Evolutionary conservation across 2,888 invertebrate genomes (phyloP).

Genomic region (Eilema sororculum): DNA sequence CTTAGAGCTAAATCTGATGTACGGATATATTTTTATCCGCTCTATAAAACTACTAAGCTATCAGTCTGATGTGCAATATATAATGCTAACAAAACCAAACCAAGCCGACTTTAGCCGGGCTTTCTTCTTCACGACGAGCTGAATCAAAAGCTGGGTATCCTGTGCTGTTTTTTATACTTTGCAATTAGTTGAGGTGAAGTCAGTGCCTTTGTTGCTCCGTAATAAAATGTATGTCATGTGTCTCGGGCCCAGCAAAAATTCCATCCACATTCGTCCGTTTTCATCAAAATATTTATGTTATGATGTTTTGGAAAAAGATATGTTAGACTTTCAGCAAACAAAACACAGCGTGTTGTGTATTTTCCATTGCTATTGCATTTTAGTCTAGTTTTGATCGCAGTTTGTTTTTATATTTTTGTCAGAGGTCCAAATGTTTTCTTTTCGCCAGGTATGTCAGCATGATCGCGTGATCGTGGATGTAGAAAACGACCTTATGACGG

Average conservation of each 20-base stretch:
- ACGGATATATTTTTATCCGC: too few relatives aligned
- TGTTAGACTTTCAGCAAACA: neutral
- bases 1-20: too few relatives aligned
- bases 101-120: too few relatives aligned
- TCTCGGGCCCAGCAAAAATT: neutral
- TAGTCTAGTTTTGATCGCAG: too few relatives aligned
- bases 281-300: neutral
- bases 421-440: neutral
- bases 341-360: slow-evolving; percentile 5
- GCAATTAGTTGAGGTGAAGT: neutral
- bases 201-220: neutral
- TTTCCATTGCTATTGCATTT: neutral
- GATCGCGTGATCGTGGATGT: slow-evolving; percentile 94
- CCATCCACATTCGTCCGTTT: neutral
- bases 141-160: neutral
- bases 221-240: neutral
- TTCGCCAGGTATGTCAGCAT: slow-evolving; percentile 92
- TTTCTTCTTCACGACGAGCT: too few relatives aligned
- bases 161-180: neutral
- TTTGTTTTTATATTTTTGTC: neutral
- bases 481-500: slow-evolving; percentile 92
- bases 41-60: too few relatives aligned
- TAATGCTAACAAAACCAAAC: too few relatives aligned
- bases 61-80: too few relatives aligned
- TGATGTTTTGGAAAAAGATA: neutral